Evolutionary conservation across 2,888 invertebrate species (phyloP).

Genomic region (Anagyrus pseudococci): DNA sequence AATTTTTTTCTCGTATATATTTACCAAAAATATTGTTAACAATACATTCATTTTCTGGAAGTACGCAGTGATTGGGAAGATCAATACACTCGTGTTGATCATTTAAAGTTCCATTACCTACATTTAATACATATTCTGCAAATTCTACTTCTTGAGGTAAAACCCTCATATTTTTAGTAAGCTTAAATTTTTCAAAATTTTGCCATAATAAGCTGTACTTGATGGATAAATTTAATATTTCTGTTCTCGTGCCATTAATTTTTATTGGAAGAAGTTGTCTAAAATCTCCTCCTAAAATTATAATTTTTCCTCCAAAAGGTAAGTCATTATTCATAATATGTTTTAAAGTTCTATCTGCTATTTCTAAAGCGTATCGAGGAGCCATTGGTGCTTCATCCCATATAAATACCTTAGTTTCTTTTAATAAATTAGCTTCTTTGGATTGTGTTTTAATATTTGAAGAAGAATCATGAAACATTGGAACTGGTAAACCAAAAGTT

Average conservation of each 20-base stretch:
- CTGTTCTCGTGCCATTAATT: constrained; percentile 12
- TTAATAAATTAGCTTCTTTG: constrained; percentile 36
- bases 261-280: constrained; percentile 21
- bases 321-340: constrained; percentile 41
- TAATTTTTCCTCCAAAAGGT: constrained; percentile 43
- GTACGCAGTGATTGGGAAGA: constrained; percentile 24
- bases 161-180: constrained; percentile 29
- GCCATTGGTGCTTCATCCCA: constrained; percentile 45
- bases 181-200: constrained; percentile 20
- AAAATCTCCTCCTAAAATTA: constrained; percentile 33
- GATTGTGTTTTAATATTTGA: constrained; percentile 40
- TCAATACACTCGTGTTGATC: constrained; percentile 24
- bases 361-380: constrained; percentile 40
- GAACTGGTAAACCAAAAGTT: constrained; percentile 48
- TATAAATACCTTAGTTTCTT: constrained; percentile 38
- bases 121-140: constrained; percentile 24
- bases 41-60: constrained; percentile 30
- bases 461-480: constrained; percentile 36
- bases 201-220: constrained; percentile 17
- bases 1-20: constrained; percentile 29
- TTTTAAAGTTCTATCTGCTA: constrained; percentile 38
- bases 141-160: constrained; percentile 34
- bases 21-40: constrained; percentile 33
- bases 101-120: constrained; percentile 36
- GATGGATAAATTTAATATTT: constrained; percentile 25